Conservation (phyloP, 2,888 invertebrate genomes). For the Pemphredon lugubris region DNA sequence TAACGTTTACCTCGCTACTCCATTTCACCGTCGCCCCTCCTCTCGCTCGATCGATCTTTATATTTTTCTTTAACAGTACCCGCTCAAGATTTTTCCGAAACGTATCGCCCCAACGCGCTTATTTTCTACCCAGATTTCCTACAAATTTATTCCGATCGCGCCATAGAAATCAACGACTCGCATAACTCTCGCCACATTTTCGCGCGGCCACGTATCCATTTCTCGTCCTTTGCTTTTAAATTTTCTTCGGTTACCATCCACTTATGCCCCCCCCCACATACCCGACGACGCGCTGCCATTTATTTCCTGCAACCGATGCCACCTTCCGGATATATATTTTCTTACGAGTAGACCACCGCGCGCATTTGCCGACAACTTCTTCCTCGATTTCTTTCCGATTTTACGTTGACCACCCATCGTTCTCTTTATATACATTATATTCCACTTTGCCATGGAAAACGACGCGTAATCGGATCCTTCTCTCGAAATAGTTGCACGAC, state of each 20-base stretch:
- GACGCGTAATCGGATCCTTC: no score
- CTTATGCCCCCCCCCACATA: conserved; percentile 1
- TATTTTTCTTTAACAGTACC: no score
- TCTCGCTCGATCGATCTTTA: no score
- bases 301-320: conserved; percentile 15
- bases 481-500: no score
- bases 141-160: conserved; percentile 7
- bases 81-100: no score
- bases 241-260: conserved; percentile 20
- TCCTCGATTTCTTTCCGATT: conserved; percentile 36
- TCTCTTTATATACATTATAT: no score
- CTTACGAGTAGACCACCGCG: conserved; percentile 9
- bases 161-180: conserved; percentile 11
- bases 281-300: conserved; percentile 15
- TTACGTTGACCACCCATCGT: no score
- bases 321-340: background rate
- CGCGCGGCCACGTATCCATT: conserved; percentile 1
- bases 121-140: no score
- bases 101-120: no score
- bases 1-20: no score
- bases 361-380: conserved; percentile 28
- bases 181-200: background rate
- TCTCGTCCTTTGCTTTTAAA: conserved; percentile 16
- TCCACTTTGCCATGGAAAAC: no score
- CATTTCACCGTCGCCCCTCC: no score